These are phyloP conservation scores for Meriones unguiculatus DNA, from an alignment of 2,113 vertebrate genomes.

Conservation along the genomic window DNA sequence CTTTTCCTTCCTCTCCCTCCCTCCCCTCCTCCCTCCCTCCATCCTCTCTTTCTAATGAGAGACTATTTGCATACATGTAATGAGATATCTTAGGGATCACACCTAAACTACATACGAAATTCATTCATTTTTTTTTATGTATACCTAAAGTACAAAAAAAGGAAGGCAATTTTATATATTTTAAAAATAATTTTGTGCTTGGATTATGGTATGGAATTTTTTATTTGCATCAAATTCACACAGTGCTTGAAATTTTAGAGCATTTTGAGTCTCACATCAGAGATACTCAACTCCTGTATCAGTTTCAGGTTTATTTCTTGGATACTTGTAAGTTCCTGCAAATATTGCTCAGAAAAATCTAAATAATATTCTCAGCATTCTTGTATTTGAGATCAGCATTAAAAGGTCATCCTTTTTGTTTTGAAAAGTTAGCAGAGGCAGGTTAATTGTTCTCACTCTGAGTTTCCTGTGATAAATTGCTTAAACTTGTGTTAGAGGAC, in stretches of 20 bases:
- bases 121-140: not conserved
- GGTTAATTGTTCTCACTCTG: constrained; percentile 21
- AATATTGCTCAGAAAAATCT: not conserved
- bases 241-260: not conserved
- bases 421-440: not conserved
- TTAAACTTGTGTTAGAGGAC: not conserved
- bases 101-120: not conserved
- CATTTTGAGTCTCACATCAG: not conserved
- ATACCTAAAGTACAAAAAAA: not conserved
- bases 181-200: not conserved
- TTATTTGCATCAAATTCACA: not conserved
- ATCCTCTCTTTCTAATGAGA: not conserved
- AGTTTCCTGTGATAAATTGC: constrained; percentile 24
- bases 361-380: constrained; percentile 4
- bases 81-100: not conserved
- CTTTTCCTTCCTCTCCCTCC: no score
- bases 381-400: not conserved
- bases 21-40: no score
- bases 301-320: not conserved
- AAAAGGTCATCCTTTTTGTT: constrained; percentile 11
- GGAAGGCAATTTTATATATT: not conserved
- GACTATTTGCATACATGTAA: not conserved
- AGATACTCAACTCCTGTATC: not conserved
- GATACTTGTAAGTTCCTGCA: not conserved
- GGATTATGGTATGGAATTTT: not conserved